phyloP scores from a whole-genome alignment of 1,140 invertebrate species.

The Vanessa atalanta region DNA sequence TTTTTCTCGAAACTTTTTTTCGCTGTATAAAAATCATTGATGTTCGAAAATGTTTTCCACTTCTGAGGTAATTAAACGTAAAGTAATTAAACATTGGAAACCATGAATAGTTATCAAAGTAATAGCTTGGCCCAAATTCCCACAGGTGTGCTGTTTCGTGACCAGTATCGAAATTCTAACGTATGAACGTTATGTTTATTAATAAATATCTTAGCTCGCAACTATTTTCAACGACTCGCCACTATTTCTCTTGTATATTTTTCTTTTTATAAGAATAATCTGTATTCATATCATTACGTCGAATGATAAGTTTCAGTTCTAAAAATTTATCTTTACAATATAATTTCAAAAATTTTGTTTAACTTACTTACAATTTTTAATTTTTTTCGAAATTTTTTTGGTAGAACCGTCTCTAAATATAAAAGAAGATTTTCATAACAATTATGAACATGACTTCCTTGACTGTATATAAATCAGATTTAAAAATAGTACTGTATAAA shows the following conservation, averaged over 20 bases:
- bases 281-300: background rate
- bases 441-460: too few relatives aligned
- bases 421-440: too few relatives aligned
- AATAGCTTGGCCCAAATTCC: background rate
- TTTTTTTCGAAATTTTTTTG: too few relatives aligned
- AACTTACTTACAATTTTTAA: too few relatives aligned
- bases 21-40: too few relatives aligned
- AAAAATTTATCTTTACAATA: too few relatives aligned
- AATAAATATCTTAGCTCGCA: background rate
- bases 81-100: background rate
- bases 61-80: background rate
- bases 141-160: constrained; percentile 1
- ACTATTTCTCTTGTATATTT: background rate
- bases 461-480: too few relatives aligned
- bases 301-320: too few relatives aligned
- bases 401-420: too few relatives aligned
- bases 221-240: background rate
- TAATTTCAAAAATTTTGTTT: too few relatives aligned
- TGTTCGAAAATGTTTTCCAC: background rate
- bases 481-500: too few relatives aligned
- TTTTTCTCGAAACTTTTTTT: too few relatives aligned
- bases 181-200: background rate
- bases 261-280: background rate
- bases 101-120: background rate
- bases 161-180: background rate